These are phyloP conservation scores for Aurelia aurita complex sp. Pacific DNA, from an alignment of 30 jellyfish, hydroid and myxozoan species.

Conservation along the genomic window DNA sequence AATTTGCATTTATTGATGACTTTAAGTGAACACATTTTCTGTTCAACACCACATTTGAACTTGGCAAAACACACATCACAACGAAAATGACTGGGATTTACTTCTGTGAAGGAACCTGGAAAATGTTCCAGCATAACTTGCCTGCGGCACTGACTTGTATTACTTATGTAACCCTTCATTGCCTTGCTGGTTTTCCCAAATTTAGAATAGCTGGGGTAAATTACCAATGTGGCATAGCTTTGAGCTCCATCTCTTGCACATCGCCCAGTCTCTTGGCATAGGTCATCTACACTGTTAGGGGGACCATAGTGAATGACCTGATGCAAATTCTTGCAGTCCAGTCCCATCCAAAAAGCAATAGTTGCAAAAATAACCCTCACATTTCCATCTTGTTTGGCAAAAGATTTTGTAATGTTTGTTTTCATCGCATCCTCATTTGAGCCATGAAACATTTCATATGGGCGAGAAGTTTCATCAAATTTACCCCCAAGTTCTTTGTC, in stretches of 20 bases:
- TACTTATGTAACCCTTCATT: constrained; percentile 8
- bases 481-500: background rate
- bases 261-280: constrained; percentile 46
- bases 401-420: background rate
- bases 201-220: constrained; percentile 13
- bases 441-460: constrained; percentile 33
- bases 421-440: constrained; percentile 3
- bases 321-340: constrained; percentile 21
- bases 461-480: background rate
- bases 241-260: constrained; percentile 33
- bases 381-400: background rate
- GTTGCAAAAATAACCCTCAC: constrained; percentile 27
- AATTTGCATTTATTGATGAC: background rate
- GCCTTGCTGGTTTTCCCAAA: background rate
- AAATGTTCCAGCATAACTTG: background rate
- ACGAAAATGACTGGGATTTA: background rate
- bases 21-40: background rate
- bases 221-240: constrained; percentile 5
- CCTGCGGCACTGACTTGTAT: constrained; percentile 7
- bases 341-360: constrained; percentile 35
- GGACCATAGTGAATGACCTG: constrained; percentile 26
- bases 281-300: constrained; percentile 16
- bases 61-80: background rate
- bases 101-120: constrained; percentile 20
- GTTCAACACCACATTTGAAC: background rate